These are phyloP conservation scores for Leucoptera coffeella DNA, from an alignment of 2,888 invertebrate genomes.

Conservation along the genomic window DNA sequence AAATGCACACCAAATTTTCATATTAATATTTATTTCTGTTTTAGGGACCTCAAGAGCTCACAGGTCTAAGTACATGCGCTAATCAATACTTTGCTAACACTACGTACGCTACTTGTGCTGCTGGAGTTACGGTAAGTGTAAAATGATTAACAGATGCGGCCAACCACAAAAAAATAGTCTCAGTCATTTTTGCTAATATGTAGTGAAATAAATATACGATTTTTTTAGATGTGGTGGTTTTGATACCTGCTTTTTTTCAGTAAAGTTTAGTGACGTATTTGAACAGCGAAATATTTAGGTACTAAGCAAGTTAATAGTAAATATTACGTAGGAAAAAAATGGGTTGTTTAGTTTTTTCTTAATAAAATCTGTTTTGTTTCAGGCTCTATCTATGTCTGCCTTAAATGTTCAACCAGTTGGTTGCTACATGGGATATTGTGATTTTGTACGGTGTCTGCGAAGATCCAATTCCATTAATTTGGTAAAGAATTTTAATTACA, in stretches of 20 bases:
- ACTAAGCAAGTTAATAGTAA: constrained; percentile 1
- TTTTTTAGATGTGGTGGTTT: too few species aligned
- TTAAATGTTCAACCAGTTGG: constrained; percentile 38
- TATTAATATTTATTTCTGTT: too few species aligned
- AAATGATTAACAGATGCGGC: too few species aligned
- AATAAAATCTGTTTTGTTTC: constrained; percentile 8
- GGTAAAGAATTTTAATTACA: constrained; percentile 28
- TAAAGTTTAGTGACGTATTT: not conserved
- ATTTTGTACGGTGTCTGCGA: constrained; percentile 54
- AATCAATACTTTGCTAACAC: constrained; percentile 46
- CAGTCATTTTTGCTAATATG: too few species aligned
- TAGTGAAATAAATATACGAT: too few species aligned
- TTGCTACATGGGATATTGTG: constrained; percentile 56
- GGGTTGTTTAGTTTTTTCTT: too few species aligned
- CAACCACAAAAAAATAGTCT: too few species aligned
- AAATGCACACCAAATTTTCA: too few species aligned
- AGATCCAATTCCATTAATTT: constrained; percentile 49
- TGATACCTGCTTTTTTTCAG: constrained; percentile 1
- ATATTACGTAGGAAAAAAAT: too few species aligned
- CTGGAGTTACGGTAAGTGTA: constrained; percentile 33
- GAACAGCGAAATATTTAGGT: not conserved
- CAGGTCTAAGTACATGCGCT: constrained; percentile 45
- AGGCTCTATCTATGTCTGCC: constrained; percentile 37
- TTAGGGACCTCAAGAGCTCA: constrained; percentile 49
- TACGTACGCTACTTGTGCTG: constrained; percentile 43